Percentiles rank a stretch among this genome's conserved stretches.
phyloP scores from a whole-genome alignment of 2,797 vertebrate genomes.

The Pangasius krempfi region DNA sequence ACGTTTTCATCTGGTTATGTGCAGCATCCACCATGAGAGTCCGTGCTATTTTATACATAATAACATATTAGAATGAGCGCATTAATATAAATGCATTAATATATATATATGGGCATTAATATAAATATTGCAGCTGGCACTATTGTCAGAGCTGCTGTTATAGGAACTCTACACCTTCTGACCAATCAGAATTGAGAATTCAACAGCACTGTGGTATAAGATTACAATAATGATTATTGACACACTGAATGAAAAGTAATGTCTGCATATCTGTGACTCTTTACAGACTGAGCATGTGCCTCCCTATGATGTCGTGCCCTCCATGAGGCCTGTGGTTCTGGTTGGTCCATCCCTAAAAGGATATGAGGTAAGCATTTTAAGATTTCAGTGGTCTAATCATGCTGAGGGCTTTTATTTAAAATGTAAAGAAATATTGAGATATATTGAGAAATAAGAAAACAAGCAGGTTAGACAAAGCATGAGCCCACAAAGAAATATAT shows the following conservation, averaged over 20 bases:
- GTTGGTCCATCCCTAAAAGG: conserved; percentile 96
- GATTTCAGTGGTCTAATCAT: conserved; percentile 8
- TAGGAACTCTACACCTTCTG: neutral
- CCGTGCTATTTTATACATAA: neutral
- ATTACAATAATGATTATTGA: neutral
- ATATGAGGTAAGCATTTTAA: conserved; percentile 84
- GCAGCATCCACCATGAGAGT: neutral
- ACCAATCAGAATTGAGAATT: neutral
- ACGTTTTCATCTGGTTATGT: neutral
- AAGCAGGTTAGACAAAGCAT: neutral
- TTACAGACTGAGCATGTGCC: conserved; percentile 91
- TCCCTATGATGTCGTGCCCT: conserved; percentile 95
- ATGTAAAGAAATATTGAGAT: conserved; percentile 22
- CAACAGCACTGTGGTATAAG: neutral
- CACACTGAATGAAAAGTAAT: neutral
- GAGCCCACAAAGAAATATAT: neutral
- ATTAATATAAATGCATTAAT: neutral
- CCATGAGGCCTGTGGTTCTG: conserved; percentile 95
- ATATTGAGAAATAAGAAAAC: neutral
- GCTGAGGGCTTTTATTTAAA: neutral
- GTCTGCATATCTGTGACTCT: conserved; percentile 50
- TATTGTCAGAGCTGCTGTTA: neutral
- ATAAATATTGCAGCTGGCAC: neutral
- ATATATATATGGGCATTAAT: no score
- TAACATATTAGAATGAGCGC: neutral